Conservation (phyloP, 1,140 invertebrate genomes). For the Aphaenogaster ashmeadi region DNA sequence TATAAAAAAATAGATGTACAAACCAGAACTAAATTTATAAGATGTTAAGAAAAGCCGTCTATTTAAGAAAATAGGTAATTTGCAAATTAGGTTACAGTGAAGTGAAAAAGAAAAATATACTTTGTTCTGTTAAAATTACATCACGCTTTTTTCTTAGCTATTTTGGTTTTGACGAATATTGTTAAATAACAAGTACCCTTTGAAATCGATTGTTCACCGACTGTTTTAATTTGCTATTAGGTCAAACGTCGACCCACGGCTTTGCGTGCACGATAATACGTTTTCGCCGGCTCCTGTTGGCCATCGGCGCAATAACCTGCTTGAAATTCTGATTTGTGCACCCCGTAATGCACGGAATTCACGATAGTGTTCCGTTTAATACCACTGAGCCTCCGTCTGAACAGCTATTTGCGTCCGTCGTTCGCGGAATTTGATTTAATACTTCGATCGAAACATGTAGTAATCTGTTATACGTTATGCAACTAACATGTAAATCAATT, state of each 20-base stretch:
- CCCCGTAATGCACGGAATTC: conserved; percentile 25
- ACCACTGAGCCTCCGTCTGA: background rate
- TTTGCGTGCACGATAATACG: conserved; percentile 13
- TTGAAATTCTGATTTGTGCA: conserved; percentile 67
- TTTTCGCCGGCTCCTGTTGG: background rate
- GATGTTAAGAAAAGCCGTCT: background rate
- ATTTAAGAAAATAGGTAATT: background rate
- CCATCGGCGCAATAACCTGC: conserved; percentile 45
- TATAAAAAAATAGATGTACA: background rate
- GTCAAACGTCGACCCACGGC: background rate
- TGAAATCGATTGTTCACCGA: conserved; percentile 27
- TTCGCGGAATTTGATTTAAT: conserved; percentile 39
- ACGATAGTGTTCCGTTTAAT: conserved; percentile 59
- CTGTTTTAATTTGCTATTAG: conserved; percentile 54
- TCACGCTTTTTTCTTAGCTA: background rate
- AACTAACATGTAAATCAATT: conserved; percentile 11
- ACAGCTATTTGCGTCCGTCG: conserved; percentile 22
- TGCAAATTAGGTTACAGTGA: background rate
- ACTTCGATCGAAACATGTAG: conserved; percentile 9
- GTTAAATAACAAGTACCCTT: background rate
- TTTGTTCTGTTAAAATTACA: background rate
- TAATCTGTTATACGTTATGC: background rate
- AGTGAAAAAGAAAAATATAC: background rate
- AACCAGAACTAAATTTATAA: background rate
- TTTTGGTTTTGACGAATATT: conserved; percentile 4